These are phyloP conservation scores for Papilio machaon DNA, from an alignment of 1,140 invertebrate species.

Conservation along the genomic window DNA sequence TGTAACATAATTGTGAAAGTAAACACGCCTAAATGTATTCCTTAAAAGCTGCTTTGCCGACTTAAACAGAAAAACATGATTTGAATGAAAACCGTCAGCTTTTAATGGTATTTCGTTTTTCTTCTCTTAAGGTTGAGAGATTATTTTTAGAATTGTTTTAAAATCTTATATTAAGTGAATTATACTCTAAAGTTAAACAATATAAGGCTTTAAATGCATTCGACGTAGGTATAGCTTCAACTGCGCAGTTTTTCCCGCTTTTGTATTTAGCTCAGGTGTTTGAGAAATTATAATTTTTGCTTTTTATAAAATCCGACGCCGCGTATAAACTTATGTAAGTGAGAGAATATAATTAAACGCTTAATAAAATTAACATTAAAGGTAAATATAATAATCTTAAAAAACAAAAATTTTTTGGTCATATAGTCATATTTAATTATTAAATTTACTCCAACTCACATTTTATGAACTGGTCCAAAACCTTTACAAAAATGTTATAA, in stretches of 20 bases:
- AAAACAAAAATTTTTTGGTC: not conserved
- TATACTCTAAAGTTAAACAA: not conserved
- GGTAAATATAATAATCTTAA: not conserved
- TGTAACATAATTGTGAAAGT: not conserved
- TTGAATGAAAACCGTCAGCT: not conserved
- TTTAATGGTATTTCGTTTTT: conserved; percentile 7
- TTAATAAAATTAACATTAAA: not conserved
- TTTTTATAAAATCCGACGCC: not conserved
- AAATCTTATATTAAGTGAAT: not conserved
- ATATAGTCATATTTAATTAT: not conserved
- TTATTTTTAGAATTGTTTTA: not conserved
- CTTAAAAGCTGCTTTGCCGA: conserved; percentile 5
- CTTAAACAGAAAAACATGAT: not conserved
- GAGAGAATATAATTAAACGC: not conserved
- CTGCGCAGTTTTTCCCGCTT: not conserved
- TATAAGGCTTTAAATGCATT: not conserved
- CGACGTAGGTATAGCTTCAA: not conserved
- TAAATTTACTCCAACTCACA: not conserved
- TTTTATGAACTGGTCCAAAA: not conserved
- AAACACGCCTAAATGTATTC: not conserved
- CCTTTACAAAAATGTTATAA: not conserved
- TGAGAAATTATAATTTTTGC: not conserved
- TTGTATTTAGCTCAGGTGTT: not conserved
- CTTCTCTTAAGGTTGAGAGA: not conserved
- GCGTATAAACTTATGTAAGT: not conserved